A percentile compares a stretch with the other conserved stretches of the same genome.
These are phyloP conservation scores for Muntiacus reevesi DNA, from an alignment of 2,113 vertebrate species.

Conservation along the genomic window DNA sequence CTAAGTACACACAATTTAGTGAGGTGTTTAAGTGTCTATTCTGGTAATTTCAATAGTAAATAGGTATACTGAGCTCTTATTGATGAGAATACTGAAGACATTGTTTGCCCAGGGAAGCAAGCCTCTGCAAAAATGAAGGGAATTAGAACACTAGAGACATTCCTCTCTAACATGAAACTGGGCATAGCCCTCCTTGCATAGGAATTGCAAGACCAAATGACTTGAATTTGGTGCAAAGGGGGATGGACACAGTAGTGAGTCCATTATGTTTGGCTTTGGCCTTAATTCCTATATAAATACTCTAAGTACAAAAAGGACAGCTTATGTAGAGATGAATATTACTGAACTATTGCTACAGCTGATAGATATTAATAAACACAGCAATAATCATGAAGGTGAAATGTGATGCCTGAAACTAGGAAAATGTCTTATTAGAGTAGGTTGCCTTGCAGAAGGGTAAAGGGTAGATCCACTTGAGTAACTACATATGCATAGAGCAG, in stretches of 20 bases:
- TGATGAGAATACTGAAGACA: neutral
- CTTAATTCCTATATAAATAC: neutral
- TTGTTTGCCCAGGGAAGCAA: neutral
- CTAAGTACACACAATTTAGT: neutral
- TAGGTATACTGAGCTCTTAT: accelerated
- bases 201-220: neutral
- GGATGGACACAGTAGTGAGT: neutral
- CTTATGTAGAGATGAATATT: neutral
- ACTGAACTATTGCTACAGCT: neutral
- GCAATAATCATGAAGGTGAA: neutral
- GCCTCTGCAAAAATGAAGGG: neutral
- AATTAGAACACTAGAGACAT: neutral
- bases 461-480: neutral
- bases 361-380: neutral
- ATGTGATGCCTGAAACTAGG: neutral
- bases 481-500: neutral
- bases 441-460: neutral
- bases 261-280: neutral
- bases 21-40: neutral
- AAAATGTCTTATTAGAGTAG: neutral
- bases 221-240: neutral
- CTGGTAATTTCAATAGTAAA: neutral
- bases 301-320: neutral
- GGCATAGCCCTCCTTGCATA: neutral
- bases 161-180: neutral